A percentile compares a stretch with the other conserved stretches of the same genome.
These are phyloP conservation scores for Rhimphoctona megacephalus DNA, from an alignment of 2,888 invertebrate genomes.

Conservation along the genomic window DNA sequence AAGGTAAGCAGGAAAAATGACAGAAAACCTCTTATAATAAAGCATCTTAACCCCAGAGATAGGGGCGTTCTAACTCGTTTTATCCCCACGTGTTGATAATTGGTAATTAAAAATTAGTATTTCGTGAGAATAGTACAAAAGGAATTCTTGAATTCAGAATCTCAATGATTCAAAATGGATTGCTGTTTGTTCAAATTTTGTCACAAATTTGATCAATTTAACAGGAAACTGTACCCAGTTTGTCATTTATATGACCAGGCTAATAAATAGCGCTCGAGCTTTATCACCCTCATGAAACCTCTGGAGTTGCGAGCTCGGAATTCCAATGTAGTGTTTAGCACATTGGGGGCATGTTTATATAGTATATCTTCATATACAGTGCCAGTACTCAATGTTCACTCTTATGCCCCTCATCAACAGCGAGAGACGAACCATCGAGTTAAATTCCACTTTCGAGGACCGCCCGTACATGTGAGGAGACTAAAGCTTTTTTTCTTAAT, in stretches of 20 bases:
- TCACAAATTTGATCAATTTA: too few species aligned
- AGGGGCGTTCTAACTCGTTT: neutral
- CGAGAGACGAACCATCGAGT: slow-evolving; percentile 41
- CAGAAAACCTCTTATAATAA: neutral
- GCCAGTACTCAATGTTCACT: slow-evolving; percentile 10
- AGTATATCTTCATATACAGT: neutral
- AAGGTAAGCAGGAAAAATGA: too few species aligned
- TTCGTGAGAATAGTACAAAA: neutral
- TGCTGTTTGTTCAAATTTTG: too few species aligned
- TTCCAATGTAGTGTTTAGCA: slow-evolving; percentile 36
- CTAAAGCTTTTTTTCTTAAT: slow-evolving; percentile 20
- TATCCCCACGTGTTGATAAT: neutral
- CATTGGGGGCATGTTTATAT: neutral
- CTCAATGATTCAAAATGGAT: too few species aligned
- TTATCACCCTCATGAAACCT: slow-evolving; percentile 43
- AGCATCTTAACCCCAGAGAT: neutral
- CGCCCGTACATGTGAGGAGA: slow-evolving; percentile 1
- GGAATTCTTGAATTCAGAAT: too few species aligned
- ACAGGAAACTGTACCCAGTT: too few species aligned
- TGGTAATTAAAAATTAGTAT: neutral
- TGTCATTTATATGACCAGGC: neutral
- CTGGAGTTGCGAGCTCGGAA: slow-evolving; percentile 39
- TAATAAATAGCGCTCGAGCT: slow-evolving; percentile 32
- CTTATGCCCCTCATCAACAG: slow-evolving; percentile 9
- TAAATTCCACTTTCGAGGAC: slow-evolving; percentile 49